A percentile compares a stretch with the other conserved stretches of the same genome.
Evolutionary conservation across 2,113 vertebrate species (phyloP).

Genomic region (Sialia sialis): DNA sequence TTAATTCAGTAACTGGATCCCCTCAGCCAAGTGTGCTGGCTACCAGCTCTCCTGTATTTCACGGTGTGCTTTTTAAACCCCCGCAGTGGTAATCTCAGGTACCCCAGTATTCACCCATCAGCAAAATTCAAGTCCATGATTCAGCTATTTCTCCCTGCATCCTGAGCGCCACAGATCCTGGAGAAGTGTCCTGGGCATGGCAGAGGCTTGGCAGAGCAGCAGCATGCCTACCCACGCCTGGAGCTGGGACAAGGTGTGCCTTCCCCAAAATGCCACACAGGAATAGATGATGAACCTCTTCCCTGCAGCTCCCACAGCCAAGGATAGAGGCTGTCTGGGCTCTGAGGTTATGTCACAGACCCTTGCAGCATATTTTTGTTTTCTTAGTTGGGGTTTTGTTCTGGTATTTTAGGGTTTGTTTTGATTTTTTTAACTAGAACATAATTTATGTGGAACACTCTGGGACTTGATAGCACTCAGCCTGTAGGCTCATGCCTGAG

Average conservation of each 20-base stretch:
- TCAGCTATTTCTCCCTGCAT: neutral
- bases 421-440: neutral
- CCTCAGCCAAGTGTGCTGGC: neutral
- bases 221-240: neutral
- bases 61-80: neutral
- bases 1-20: neutral
- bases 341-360: neutral
- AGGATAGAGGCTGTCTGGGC: neutral
- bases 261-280: neutral
- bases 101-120: neutral
- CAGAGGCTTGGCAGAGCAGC: neutral
- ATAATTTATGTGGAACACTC: constrained; percentile 2
- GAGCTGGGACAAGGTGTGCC: neutral
- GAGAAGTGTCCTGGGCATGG: neutral
- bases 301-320: neutral
- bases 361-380: neutral
- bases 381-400: neutral
- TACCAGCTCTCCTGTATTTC: neutral
- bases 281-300: neutral
- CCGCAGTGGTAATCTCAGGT: neutral
- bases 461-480: neutral
- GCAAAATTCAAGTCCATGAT: neutral
- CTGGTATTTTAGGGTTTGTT: neutral
- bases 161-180: neutral
- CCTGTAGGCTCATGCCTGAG: constrained; percentile 1